Evolutionary conservation across 1,140 invertebrate genomes (phyloP).

Genomic region (Monomorium pharaonis): DNA sequence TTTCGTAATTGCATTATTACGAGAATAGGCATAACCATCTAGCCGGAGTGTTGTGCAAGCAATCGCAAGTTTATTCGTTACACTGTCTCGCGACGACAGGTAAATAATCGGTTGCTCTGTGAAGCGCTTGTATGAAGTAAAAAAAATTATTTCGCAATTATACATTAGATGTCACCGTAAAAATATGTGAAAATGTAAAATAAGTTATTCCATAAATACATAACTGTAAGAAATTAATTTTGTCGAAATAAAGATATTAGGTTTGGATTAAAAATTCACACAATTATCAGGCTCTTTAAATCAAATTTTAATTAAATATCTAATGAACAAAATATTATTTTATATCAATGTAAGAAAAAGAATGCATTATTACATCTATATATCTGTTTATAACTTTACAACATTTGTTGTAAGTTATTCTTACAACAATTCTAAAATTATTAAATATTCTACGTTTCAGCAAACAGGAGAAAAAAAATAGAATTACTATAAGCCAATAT

Average conservation of each 20-base stretch:
- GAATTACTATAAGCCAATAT: slow-evolving; percentile 37
- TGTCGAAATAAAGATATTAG: neutral
- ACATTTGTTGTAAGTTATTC: neutral
- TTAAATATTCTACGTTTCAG: neutral
- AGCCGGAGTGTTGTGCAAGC: slow-evolving; percentile 75
- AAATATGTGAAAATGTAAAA: neutral
- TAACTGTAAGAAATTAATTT: neutral
- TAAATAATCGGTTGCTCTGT: slow-evolving; percentile 71
- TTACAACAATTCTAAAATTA: slow-evolving; percentile 6
- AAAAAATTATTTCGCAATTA: slow-evolving; percentile 16
- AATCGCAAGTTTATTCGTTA: slow-evolving; percentile 76
- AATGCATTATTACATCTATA: too few species aligned
- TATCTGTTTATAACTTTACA: neutral
- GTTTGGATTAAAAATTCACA: neutral
- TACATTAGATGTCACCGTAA: neutral
- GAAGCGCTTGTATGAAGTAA: slow-evolving; percentile 7
- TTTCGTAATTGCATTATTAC: slow-evolving; percentile 83
- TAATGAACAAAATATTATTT: neutral
- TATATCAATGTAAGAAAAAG: neutral
- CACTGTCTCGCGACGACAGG: slow-evolving; percentile 71
- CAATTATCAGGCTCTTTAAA: too few species aligned
- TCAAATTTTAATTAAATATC: neutral
- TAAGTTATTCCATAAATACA: neutral
- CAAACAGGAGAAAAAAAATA: slow-evolving; percentile 5
- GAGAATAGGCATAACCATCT: slow-evolving; percentile 75